Conservation (phyloP, 2,888 invertebrate species). For the Matsumyia berberina region DNA sequence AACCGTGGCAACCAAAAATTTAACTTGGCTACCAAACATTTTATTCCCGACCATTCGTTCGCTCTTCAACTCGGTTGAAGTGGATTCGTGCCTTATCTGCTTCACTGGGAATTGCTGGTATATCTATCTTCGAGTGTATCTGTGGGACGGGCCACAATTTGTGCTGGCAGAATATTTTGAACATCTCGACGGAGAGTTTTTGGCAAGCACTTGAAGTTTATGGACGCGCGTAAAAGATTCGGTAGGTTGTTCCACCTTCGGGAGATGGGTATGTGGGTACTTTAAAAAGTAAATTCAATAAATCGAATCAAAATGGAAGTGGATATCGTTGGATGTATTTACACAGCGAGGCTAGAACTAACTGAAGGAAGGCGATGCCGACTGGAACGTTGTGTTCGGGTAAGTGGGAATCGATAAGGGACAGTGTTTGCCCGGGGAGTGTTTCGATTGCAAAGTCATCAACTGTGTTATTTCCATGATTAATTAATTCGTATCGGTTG, state of each 20-base stretch:
- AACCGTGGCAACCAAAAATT: slow-evolving; percentile 62
- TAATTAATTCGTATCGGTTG: slow-evolving; percentile 62
- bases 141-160: slow-evolving; percentile 34
- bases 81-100: slow-evolving; percentile 66
- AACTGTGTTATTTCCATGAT: slow-evolving; percentile 45
- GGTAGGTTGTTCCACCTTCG: neutral
- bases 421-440: slow-evolving; percentile 45
- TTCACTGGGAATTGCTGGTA: slow-evolving; percentile 35
- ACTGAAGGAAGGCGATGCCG: neutral
- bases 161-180: slow-evolving; percentile 58
- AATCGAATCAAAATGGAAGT: slow-evolving; percentile 66
- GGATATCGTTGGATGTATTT: slow-evolving; percentile 32
- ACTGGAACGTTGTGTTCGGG: slow-evolving; percentile 24
- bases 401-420: slow-evolving; percentile 48
- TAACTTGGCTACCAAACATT: slow-evolving; percentile 60
- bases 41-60: slow-evolving; percentile 58
- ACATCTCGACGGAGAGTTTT: slow-evolving; percentile 46
- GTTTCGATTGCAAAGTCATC: neutral
- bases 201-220: slow-evolving; percentile 64
- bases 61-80: slow-evolving; percentile 42
- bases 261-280: neutral
- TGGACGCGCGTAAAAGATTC: slow-evolving; percentile 58
- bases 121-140: slow-evolving; percentile 26
- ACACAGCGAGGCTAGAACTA: neutral
- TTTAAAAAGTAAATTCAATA: slow-evolving; percentile 70